Percentiles rank a stretch among this genome's conserved stretches.
These are phyloP conservation scores for Barbus barbus DNA, from an alignment of 2,113 vertebrate species.

Conservation along the genomic window DNA sequence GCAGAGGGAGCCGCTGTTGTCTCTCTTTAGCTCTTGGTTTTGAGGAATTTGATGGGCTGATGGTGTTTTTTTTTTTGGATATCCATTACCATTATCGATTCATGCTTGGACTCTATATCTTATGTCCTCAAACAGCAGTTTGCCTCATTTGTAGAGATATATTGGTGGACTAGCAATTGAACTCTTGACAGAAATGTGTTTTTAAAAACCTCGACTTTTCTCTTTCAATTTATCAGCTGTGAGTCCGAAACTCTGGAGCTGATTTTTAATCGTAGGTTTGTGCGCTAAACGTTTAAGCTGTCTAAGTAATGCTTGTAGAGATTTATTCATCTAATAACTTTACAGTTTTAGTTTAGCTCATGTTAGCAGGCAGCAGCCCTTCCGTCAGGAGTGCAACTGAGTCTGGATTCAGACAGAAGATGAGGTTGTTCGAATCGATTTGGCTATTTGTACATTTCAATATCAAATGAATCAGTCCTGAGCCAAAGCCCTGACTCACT, in stretches of 20 bases:
- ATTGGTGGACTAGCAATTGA: background rate
- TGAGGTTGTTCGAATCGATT: background rate
- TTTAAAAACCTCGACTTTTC: background rate
- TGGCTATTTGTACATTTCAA: background rate
- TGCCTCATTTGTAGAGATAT: background rate
- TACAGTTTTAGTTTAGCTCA: background rate
- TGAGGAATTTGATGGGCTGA: background rate
- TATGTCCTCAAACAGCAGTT: background rate
- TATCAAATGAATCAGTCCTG: background rate
- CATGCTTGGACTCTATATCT: conserved; percentile 1
- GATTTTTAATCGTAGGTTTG: background rate
- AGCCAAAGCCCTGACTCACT: background rate
- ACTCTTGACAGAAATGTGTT: conserved; percentile 4
- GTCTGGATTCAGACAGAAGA: background rate
- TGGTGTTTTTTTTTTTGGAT: background rate
- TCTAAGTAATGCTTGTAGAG: background rate
- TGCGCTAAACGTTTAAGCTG: background rate
- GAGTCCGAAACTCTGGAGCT: background rate
- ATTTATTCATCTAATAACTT: background rate
- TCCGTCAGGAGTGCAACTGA: background rate
- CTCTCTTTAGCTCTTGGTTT: background rate
- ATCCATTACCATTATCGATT: background rate
- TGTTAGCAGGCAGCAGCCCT: background rate
- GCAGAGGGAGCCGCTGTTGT: background rate
- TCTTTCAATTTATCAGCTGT: background rate